phyloP scores from a whole-genome alignment of 1,140 invertebrate species.

The Colletes latitarsis region DNA sequence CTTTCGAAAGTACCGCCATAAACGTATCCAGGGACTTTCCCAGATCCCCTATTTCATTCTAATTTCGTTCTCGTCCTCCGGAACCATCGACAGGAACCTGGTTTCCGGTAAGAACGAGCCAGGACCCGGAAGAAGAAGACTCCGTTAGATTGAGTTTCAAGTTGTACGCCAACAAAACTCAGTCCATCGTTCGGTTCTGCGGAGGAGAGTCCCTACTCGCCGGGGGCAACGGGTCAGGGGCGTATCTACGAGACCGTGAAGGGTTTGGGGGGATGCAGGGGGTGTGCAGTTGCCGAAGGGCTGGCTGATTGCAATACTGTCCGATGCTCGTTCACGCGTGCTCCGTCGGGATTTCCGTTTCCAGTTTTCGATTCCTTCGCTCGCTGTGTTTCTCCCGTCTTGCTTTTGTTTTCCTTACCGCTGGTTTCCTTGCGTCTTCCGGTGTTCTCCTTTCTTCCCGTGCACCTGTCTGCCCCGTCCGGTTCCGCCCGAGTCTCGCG shows the following conservation, averaged over 20 bases:
- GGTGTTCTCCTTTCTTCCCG: neutral
- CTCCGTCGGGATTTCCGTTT: constrained; percentile 55
- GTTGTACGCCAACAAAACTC: constrained; percentile 71
- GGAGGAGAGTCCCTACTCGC: constrained; percentile 33
- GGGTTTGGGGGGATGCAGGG: neutral
- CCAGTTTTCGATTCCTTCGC: constrained; percentile 27
- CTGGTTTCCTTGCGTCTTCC: neutral
- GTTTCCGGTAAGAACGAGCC: neutral
- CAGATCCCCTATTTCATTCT: constrained; percentile 1
- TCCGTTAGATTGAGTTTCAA: constrained; percentile 72
- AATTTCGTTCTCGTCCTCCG: constrained; percentile 3
- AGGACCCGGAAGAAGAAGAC: constrained; percentile 21
- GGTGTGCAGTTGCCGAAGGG: constrained; percentile 25
- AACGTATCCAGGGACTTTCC: no score
- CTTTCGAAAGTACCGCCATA: no score
- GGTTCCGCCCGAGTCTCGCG: constrained; percentile 16
- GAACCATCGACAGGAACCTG: neutral
- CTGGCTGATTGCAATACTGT: constrained; percentile 61
- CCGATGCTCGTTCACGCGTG: constrained; percentile 60
- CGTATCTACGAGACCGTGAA: constrained; percentile 41
- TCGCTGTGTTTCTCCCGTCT: neutral
- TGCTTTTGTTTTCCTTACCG: constrained; percentile 11
- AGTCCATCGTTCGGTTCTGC: constrained; percentile 33
- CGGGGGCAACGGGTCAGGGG: constrained; percentile 59
- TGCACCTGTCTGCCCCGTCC: neutral